phyloP scores from a whole-genome alignment of 2,113 vertebrate species.

The Ameiurus melas region DNA sequence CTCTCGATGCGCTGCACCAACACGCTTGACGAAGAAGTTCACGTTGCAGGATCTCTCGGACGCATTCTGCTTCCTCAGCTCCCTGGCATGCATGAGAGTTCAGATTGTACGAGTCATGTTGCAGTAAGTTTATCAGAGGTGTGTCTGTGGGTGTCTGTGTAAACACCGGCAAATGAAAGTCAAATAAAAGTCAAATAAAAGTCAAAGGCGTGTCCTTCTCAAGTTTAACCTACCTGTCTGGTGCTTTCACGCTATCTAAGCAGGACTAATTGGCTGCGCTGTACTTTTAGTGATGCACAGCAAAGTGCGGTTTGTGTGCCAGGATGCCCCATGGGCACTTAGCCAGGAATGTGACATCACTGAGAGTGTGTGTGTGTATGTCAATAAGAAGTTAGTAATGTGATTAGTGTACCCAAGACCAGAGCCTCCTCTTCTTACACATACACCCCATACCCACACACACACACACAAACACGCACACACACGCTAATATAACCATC shows the following conservation, averaged over 20 bases:
- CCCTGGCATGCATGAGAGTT: neutral
- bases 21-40: conserved; percentile 1
- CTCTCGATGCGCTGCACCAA: neutral
- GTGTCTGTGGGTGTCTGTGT: neutral
- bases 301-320: neutral
- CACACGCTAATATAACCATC: neutral
- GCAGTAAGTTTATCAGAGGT: neutral
- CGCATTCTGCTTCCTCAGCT: neutral
- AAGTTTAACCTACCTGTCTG: neutral
- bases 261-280: neutral
- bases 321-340: neutral
- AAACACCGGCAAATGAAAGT: neutral
- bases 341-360: neutral
- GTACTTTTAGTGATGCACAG: neutral
- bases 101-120: neutral
- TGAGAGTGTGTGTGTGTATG: neutral
- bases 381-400: conserved; percentile 31
- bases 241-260: neutral
- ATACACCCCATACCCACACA: neutral
- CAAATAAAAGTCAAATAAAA: neutral
- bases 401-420: conserved; percentile 64
- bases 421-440: conserved; percentile 53
- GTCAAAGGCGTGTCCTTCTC: neutral
- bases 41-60: neutral
- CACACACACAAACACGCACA: neutral